Base-by-base conservation (phyloP, 2,113 vertebrate genomes). In the Nibea coibor region DNA sequence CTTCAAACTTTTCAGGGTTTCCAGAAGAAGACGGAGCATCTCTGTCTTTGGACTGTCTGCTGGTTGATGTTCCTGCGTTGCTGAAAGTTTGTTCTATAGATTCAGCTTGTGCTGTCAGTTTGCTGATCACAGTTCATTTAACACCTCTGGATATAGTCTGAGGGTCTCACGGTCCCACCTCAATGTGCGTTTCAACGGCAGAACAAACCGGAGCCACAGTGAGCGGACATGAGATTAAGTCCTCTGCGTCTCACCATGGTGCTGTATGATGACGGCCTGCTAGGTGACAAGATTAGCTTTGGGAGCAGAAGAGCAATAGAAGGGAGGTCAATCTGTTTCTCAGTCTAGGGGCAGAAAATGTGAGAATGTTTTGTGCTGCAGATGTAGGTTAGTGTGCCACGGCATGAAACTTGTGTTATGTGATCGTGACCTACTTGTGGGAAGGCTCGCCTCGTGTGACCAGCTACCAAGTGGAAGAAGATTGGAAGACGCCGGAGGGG, bases 341-440 rank as follows among this genome's bases (percentile, higher is more conserved):
- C 31, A 42, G 7, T 24, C 43, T 4, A 12, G 17, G 22, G 56
- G n/a, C 7, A 39, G 35, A 64, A 75, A 76, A 63, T 57, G 24
- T 78, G 31, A 74, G 62, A 62, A 35, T 14, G 2, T 22, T 72
- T 22, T 43, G 48, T 35, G 59, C 17, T 14, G 7, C 59, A 68
- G 56, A 92, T 87, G 57, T 90, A 88, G 91, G 91, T 89, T 70
- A 93, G 85, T 89, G 87, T 91, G 89, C 83, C 90, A 78, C 35
- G 4, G 67, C 42, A 3, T 75, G 24, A 82, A 84, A 87, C 47
- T 45, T 88, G 16, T 53, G 85, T 92, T 93, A 87, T 58, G 78
- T 88, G 89, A 91, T 45, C 1, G 22, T 92, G 91, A 92, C 89
- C 91, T 73, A 90, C 85, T 90, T 90, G 39, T 31, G 47, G 3